Evolutionary conservation across 1,140 invertebrate genomes (phyloP), one percentile per base, ranked within the genome.

Genomic region (Hylyphantes graminicola): DNA sequence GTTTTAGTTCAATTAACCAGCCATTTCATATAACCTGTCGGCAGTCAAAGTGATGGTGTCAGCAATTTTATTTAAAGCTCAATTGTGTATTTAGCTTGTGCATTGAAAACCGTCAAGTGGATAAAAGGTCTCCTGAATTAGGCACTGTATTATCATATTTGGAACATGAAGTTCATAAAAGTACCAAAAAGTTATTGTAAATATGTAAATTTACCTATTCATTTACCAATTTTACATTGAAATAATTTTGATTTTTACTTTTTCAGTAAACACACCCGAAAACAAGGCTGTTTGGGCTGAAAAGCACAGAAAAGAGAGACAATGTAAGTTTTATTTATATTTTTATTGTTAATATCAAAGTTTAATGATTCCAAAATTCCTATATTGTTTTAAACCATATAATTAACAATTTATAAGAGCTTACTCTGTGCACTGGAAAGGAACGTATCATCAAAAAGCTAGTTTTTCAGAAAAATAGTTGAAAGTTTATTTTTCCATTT

Each of bases 261-360:
- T 73, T 73, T 11, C 19, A 81, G 79, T 81, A 13, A 81, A 81
- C 64, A 63, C 79, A 21, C 79, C 79, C n/a, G 79, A 72, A 81
- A 81, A 81, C 8, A 81, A 81, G 53, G 79, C 79, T 63, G 10
- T 81, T 12, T 81, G 79, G 79, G 79, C 79, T 73, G 79, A 81
- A 64, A 81, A 81, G 21, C 79, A 81, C 13, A 81, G 53, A 55
- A 10, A 81, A 48, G 79, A 81, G 54, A 61, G 79, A 53, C 68
- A 81, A 53, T 81, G 79, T 81, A 63, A 81, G 79, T 81, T 19
- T 10, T 8, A 48, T 35, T 59, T 13, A 3, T 6, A 59, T 59
- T 6, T 59, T n/a, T 12, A 13, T 2, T 3, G 12, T 59, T n/a
- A 59, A n/a, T 6, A 9, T 9, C 12, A 6, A 59, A 59, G 35